Evolutionary conservation across 2,797 vertebrate species (phyloP).

Genomic region (Miichthys miiuy): DNA sequence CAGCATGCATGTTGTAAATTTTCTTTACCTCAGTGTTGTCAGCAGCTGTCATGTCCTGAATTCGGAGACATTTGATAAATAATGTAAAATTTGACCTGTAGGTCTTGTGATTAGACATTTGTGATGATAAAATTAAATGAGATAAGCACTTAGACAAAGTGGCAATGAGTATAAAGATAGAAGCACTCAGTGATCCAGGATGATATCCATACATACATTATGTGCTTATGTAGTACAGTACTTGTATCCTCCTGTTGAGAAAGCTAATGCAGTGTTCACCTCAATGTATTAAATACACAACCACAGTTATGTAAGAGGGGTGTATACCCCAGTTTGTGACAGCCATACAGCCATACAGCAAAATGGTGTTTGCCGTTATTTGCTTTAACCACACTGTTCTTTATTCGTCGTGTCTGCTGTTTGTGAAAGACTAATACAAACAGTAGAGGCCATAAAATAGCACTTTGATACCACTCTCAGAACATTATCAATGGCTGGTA

Average conservation of each 20-base stretch:
- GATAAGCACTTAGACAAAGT: not conserved
- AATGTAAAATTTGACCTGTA: not conserved
- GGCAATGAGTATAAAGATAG: not conserved
- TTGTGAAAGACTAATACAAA: conserved; percentile 79
- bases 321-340: conserved; percentile 33
- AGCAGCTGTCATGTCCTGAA: conserved; percentile 1
- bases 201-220: not conserved
- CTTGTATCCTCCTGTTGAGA: conserved; percentile 2
- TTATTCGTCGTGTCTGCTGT: conserved; percentile 52
- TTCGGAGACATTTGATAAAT: not conserved
- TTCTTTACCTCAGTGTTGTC: not conserved
- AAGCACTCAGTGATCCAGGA: not conserved
- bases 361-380: conserved; percentile 64
- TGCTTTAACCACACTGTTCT: conserved; percentile 66
- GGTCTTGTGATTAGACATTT: conserved; percentile 1
- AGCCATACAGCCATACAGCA: conserved; percentile 36
- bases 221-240: not conserved
- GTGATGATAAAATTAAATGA: not conserved
- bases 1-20: not conserved
- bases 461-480: conserved; percentile 72
- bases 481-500: conserved; percentile 69
- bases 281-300: conserved; percentile 41
- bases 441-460: conserved; percentile 78
- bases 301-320: conserved; percentile 54
- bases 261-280: conserved; percentile 13